phyloP scores from a whole-genome alignment of 2,113 vertebrate genomes.

The Glareola pratincola region DNA sequence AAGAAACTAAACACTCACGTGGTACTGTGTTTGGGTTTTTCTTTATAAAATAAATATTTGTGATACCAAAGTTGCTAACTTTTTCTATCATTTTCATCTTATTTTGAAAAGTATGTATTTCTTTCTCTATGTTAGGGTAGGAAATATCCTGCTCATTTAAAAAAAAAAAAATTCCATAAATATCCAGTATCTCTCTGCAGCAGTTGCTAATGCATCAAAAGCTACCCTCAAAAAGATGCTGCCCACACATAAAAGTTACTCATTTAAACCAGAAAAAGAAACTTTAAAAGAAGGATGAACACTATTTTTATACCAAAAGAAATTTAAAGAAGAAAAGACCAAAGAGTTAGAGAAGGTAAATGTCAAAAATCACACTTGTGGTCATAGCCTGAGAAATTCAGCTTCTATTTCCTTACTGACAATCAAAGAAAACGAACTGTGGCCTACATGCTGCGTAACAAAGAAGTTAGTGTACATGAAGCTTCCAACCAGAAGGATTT shows the following conservation, averaged over 20 bases:
- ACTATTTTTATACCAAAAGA: background rate
- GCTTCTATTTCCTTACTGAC: background rate
- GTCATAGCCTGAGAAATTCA: background rate
- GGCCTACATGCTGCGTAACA: background rate
- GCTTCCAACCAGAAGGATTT: background rate
- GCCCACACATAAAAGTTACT: slow-evolving; percentile 29
- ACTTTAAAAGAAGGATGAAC: background rate
- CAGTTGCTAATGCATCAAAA: slow-evolving; percentile 16
- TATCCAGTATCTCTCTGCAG: background rate
- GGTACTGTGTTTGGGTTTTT: background rate
- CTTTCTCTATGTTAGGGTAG: background rate
- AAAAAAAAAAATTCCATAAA: background rate
- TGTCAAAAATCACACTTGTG: background rate
- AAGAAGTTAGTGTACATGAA: background rate
- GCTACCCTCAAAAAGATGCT: background rate
- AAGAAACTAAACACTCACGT: background rate
- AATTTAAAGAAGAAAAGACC: background rate
- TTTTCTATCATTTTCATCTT: background rate
- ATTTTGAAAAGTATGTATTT: background rate
- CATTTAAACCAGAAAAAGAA: slow-evolving; percentile 12
- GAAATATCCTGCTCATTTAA: background rate
- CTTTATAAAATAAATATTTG: background rate
- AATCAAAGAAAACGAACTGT: background rate
- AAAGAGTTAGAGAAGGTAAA: background rate
- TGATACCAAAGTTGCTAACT: background rate